A percentile compares a stretch with the other conserved stretches of the same genome.
These are phyloP conservation scores for Cisticola juncidis DNA, from an alignment of 2,113 vertebrate genomes.

Conservation along the genomic window DNA sequence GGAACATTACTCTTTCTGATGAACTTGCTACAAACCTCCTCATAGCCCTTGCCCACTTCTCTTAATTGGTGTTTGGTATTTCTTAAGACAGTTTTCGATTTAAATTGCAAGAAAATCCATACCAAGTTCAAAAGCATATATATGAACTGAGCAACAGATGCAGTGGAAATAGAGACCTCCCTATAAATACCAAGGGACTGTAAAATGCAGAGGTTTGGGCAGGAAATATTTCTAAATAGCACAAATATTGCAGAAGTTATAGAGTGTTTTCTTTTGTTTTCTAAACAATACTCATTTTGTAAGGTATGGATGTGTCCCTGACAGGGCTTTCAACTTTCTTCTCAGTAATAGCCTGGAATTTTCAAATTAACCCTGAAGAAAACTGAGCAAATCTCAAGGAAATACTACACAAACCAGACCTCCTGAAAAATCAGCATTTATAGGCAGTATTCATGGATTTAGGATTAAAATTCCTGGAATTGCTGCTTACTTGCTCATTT, in stretches of 20 bases:
- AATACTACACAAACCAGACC: neutral
- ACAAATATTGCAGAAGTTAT: neutral
- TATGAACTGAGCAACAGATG: neutral
- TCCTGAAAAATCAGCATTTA: neutral
- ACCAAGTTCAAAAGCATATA: neutral
- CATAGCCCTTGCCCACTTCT: neutral
- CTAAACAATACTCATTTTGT: neutral
- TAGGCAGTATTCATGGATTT: neutral
- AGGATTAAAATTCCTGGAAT: neutral
- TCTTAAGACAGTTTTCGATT: neutral
- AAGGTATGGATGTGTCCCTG: neutral
- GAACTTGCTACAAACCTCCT: neutral
- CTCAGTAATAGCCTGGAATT: neutral
- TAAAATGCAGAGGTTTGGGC: neutral
- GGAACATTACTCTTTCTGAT: neutral
- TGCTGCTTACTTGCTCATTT: neutral
- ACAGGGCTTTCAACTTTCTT: constrained; percentile 1
- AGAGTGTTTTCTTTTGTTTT: neutral
- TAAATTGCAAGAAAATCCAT: neutral
- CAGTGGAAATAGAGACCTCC: neutral
- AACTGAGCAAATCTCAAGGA: neutral
- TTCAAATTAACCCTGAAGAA: neutral
- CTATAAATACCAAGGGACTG: neutral
- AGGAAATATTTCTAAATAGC: neutral
- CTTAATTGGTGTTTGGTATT: neutral